These are phyloP conservation scores for Paracentrotus lividus DNA, from an alignment of 53 echinoderm and acorn worm species.

Conservation along the genomic window DNA sequence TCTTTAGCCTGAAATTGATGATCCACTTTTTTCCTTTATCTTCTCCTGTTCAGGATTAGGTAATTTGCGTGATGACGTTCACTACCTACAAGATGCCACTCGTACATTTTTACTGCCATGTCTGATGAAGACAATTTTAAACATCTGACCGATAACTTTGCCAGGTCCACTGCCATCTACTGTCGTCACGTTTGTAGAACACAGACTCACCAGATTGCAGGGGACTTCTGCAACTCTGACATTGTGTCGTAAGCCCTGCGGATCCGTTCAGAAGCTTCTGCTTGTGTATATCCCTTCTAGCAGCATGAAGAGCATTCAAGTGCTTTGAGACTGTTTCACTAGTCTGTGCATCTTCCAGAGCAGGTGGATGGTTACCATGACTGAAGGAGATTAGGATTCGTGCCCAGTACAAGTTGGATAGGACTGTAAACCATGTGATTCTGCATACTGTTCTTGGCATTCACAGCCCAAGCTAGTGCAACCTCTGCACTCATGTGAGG, in stretches of 20 bases:
- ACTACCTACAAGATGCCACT: slow-evolving; percentile 61
- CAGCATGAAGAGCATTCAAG: slow-evolving; percentile 64
- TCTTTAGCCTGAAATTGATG: not conserved
- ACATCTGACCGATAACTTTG: slow-evolving; percentile 71
- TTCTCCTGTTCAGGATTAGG: slow-evolving; percentile 18
- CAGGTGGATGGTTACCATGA: slow-evolving; percentile 57
- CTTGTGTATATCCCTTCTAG: slow-evolving; percentile 69
- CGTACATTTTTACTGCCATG: slow-evolving; percentile 68
- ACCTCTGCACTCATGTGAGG: slow-evolving; percentile 55
- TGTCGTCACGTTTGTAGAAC: slow-evolving; percentile 71
- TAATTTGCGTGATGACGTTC: not conserved
- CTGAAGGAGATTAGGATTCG: slow-evolving; percentile 62
- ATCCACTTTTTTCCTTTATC: not conserved
- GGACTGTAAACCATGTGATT: slow-evolving; percentile 68
- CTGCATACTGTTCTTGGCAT: slow-evolving; percentile 71
- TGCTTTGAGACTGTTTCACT: slow-evolving; percentile 70
- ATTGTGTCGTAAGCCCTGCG: slow-evolving; percentile 57
- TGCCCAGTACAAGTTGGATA: slow-evolving; percentile 61
- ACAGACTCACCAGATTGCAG: slow-evolving; percentile 59
- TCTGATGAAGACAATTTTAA: slow-evolving; percentile 68
- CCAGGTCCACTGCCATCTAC: slow-evolving; percentile 69
- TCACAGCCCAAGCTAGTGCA: slow-evolving; percentile 69
- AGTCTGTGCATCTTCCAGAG: slow-evolving; percentile 56
- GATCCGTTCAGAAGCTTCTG: slow-evolving; percentile 71
- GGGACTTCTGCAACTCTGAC: slow-evolving; percentile 28